These are phyloP conservation scores for Austrofundulus limnaeus DNA, from an alignment of 2,113 vertebrate genomes.

Conservation along the genomic window DNA sequence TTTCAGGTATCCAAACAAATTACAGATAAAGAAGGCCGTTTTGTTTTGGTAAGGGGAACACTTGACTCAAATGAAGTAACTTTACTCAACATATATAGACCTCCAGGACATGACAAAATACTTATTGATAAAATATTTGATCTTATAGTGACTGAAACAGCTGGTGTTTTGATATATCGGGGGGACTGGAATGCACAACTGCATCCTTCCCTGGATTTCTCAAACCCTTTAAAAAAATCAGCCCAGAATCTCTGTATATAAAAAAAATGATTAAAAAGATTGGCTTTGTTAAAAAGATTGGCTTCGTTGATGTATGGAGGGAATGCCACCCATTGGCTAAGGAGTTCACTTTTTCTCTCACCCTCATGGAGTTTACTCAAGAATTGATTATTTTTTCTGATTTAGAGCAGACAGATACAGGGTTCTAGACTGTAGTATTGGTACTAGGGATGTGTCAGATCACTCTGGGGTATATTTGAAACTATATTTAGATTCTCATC, in stretches of 20 bases:
- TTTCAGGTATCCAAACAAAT: too few relatives aligned
- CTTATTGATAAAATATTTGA: neutral
- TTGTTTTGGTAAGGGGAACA: neutral
- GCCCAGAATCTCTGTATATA: neutral
- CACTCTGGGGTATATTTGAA: neutral
- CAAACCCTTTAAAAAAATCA: neutral
- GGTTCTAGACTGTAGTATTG: neutral
- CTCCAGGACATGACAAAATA: too few relatives aligned
- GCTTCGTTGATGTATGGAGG: neutral
- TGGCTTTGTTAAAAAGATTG: too few relatives aligned
- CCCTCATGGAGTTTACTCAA: neutral
- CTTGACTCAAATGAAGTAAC: neutral
- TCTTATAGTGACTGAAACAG: neutral
- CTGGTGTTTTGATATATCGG: too few relatives aligned
- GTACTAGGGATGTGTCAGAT: neutral
- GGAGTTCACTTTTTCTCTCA: conserved; percentile 2
- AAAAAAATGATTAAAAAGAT: too few relatives aligned
- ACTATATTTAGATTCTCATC: neutral
- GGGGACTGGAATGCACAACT: neutral
- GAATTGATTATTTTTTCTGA: neutral
- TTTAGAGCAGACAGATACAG: neutral
- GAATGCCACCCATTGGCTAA: neutral
- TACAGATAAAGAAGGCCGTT: too few relatives aligned
- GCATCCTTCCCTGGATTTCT: neutral
- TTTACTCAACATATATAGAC: neutral